These are phyloP conservation scores for Pyrgus malvae DNA, from an alignment of 2,888 invertebrate species.

Conservation along the genomic window DNA sequence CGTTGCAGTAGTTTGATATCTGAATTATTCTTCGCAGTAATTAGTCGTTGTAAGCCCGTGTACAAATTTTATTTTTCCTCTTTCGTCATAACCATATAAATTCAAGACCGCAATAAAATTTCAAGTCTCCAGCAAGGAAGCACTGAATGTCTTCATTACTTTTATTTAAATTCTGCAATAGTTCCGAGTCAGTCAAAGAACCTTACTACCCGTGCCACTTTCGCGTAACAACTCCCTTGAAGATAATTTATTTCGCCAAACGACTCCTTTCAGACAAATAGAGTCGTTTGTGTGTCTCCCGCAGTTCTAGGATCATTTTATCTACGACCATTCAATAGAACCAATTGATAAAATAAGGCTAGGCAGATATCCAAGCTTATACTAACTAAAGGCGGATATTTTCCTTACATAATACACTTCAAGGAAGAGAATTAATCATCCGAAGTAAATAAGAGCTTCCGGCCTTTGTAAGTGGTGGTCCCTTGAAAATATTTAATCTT, in stretches of 20 bases:
- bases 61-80: too few species aligned
- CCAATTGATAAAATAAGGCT: conserved; percentile 24
- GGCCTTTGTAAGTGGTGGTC: conserved; percentile 13
- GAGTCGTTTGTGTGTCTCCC: conserved; percentile 36
- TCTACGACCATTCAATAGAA: conserved; percentile 26
- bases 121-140: too few species aligned
- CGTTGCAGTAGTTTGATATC: too few species aligned
- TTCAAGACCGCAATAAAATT: too few species aligned
- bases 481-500: conserved; percentile 23
- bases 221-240: conserved; percentile 37
- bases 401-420: background rate
- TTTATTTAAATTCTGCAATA: conserved; percentile 28
- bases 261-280: conserved; percentile 39
- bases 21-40: too few species aligned
- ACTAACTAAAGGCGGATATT: conserved; percentile 2
- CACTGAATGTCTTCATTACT: too few species aligned
- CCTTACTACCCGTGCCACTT: conserved; percentile 32
- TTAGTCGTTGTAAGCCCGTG: too few species aligned
- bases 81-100: too few species aligned
- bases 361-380: background rate
- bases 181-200: conserved; percentile 33
- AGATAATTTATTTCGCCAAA: conserved; percentile 39
- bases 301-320: conserved; percentile 32
- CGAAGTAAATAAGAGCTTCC: conserved; percentile 15
- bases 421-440: conserved; percentile 20